Evolutionary conservation across 1,140 invertebrate genomes (phyloP).

Genomic region (Coptotermes formosanus): DNA sequence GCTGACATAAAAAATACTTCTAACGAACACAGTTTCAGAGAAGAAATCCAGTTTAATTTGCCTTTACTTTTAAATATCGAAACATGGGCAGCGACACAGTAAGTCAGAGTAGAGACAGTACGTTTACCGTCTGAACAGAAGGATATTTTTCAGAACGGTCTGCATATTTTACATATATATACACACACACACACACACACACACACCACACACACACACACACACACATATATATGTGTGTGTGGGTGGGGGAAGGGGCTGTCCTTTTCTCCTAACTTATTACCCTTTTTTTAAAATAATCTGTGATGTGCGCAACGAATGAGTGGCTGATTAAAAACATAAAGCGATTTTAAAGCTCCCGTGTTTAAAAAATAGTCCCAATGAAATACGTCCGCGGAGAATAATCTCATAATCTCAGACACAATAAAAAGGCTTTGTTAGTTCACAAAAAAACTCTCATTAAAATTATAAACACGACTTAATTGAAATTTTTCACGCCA

Average conservation of each 20-base stretch:
- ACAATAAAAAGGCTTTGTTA: neutral
- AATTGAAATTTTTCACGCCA: constrained; percentile 15
- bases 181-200: too few species aligned
- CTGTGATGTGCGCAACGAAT: neutral
- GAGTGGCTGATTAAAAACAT: neutral
- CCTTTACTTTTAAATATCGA: too few species aligned
- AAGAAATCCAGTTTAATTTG: too few species aligned
- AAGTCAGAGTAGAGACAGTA: too few species aligned
- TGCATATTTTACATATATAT: too few species aligned
- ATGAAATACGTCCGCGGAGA: neutral
- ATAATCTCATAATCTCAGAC: neutral
- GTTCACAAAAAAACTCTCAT: neutral
- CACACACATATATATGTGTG: too few species aligned
- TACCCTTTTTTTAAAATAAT: neutral
- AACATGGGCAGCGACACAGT: too few species aligned
- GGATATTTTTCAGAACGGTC: too few species aligned
- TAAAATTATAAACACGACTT: neutral
- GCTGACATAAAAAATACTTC: too few species aligned
- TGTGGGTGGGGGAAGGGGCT: neutral
- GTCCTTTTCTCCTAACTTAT: neutral
- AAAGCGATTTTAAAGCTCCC: neutral
- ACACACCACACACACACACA: too few species aligned
- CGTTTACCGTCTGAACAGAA: too few species aligned
- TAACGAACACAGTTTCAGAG: too few species aligned
- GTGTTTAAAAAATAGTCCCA: neutral